These are phyloP conservation scores for Drosophila neonasuta DNA, from an alignment of 2,888 invertebrate genomes.

Conservation along the genomic window DNA sequence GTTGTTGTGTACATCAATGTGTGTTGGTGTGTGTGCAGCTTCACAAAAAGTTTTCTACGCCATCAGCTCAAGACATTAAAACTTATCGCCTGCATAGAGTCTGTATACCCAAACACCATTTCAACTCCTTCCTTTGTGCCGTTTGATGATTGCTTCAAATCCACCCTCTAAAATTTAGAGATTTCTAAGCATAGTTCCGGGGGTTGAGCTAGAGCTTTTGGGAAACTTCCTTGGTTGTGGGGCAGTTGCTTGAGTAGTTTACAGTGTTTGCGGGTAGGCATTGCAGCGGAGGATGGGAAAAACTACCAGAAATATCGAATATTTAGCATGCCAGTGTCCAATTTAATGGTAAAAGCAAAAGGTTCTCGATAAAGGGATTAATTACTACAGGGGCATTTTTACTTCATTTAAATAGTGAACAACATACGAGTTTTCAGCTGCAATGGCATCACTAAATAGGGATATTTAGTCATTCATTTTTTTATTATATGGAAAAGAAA, in stretches of 20 bases:
- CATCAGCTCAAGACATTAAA: conserved; percentile 78
- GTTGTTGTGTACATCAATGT: conserved; percentile 8
- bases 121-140: conserved; percentile 11
- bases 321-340: background rate
- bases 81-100: conserved; percentile 70
- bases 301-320: conserved; percentile 24
- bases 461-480: no score
- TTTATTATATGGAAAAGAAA: no score
- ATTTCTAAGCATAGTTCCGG: conserved; percentile 21
- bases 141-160: conserved; percentile 42
- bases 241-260: conserved; percentile 49
- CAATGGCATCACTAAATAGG: background rate
- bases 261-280: conserved; percentile 28
- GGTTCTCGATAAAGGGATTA: conserved; percentile 5
- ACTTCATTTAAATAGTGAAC: background rate
- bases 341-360: conserved; percentile 6
- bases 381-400: background rate
- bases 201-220: conserved; percentile 34
- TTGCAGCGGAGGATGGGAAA: conserved; percentile 10
- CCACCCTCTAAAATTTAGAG: conserved; percentile 56
- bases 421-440: background rate
- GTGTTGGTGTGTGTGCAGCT: conserved; percentile 39
- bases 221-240: conserved; percentile 11
- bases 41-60: conserved; percentile 73
- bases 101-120: conserved; percentile 16